Percentiles rank a stretch among this genome's conserved stretches.
Conservation (phyloP, 2,888 invertebrate genomes). For the Eremobia ochroleuca region DNA sequence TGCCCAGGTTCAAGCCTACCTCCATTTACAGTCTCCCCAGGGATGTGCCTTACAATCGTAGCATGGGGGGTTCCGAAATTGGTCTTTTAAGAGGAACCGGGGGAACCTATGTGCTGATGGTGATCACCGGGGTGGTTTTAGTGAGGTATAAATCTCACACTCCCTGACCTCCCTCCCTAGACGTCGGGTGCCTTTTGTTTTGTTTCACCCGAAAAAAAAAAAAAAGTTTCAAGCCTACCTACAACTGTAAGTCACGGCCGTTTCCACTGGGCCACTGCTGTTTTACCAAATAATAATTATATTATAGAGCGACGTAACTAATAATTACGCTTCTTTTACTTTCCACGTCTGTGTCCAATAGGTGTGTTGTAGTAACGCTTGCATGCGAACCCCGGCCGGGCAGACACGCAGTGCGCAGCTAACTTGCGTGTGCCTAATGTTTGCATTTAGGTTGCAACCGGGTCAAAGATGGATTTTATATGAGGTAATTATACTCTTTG, state of each 20-base stretch:
- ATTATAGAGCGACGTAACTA: slow-evolving; percentile 14
- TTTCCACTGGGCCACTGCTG: not conserved
- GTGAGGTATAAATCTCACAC: too few relatives aligned
- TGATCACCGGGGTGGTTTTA: too few relatives aligned
- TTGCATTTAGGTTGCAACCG: slow-evolving; percentile 86
- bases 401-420: slow-evolving; percentile 77
- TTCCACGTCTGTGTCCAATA: slow-evolving; percentile 57
- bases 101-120: too few relatives aligned
- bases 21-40: too few relatives aligned
- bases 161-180: too few relatives aligned
- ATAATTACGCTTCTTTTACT: slow-evolving; percentile 56
- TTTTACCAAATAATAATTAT: not conserved
- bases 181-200: too few relatives aligned
- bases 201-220: too few relatives aligned
- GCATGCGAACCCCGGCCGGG: slow-evolving; percentile 77
- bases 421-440: slow-evolving; percentile 86
- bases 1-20: too few relatives aligned
- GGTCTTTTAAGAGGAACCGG: too few relatives aligned
- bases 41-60: too few relatives aligned
- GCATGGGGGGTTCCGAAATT: too few relatives aligned
- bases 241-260: too few relatives aligned
- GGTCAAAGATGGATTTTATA: slow-evolving; percentile 88
- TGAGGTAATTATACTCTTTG: slow-evolving; percentile 70
- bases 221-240: not conserved
- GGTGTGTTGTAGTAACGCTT: slow-evolving; percentile 72